Percentiles rank a stretch among this genome's conserved stretches.
These are phyloP conservation scores for Agriotes lineatus DNA, from an alignment of 2,888 invertebrate species.

Conservation along the genomic window DNA sequence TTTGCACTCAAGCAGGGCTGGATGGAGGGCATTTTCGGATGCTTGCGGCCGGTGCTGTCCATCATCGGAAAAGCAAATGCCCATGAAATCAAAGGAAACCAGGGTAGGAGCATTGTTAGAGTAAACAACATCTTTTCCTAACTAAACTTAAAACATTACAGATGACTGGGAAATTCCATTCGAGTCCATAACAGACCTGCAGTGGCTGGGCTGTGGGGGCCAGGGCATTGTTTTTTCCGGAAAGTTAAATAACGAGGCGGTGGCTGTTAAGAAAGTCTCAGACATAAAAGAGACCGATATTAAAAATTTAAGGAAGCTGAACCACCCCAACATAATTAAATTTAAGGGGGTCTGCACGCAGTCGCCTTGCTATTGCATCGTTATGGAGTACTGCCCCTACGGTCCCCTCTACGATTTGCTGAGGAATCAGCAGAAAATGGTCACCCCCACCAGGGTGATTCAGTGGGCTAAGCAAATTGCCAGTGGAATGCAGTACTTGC, in stretches of 20 bases:
- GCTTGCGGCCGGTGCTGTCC: constrained; percentile 89
- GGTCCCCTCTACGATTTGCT: constrained; percentile 95
- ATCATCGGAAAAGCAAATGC: constrained; percentile 84
- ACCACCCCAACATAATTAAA: constrained; percentile 95
- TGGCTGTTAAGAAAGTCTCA: constrained; percentile 96
- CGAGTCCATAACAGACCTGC: constrained; percentile 87
- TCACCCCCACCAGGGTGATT: constrained; percentile 87
- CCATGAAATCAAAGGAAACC: constrained; percentile 75
- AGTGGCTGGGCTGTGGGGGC: constrained; percentile 95
- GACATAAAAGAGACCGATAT: constrained; percentile 95
- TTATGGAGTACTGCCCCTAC: constrained; percentile 98
- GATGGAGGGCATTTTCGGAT: constrained; percentile 88
- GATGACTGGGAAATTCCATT: constrained; percentile 97
- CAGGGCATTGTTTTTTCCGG: constrained; percentile 97
- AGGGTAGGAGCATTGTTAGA: no score
- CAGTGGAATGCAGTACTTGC: constrained; percentile 96
- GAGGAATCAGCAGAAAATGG: constrained; percentile 82
- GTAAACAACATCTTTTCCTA: no score
- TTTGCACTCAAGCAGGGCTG: constrained; percentile 74
- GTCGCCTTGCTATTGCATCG: constrained; percentile 91
- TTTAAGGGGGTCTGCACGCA: constrained; percentile 95
- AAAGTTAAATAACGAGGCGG: constrained; percentile 82
- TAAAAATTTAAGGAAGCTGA: constrained; percentile 88
- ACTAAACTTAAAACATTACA: constrained; percentile 51
- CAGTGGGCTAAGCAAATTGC: constrained; percentile 97